Conservation (phyloP, 2,113 vertebrate genomes). For the Odobenus rosmarus region DNA sequence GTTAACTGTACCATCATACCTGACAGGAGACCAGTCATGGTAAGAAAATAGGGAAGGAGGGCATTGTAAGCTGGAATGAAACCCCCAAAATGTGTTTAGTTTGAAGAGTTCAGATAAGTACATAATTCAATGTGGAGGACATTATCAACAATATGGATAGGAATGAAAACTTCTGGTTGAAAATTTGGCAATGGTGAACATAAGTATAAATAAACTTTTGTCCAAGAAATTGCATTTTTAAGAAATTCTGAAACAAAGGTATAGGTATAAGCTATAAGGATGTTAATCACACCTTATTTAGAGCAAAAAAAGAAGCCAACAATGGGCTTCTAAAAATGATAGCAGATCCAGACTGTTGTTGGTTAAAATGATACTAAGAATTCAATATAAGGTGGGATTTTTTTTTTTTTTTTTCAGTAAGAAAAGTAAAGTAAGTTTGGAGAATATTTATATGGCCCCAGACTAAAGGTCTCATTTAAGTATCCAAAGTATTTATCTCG, state of each 20-base stretch:
- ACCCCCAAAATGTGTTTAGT: background rate
- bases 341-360: background rate
- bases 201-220: background rate
- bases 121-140: background rate
- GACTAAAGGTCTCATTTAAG: background rate
- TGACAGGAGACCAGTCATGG: background rate
- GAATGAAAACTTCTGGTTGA: background rate
- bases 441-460: background rate
- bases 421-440: background rate
- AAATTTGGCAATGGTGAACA: background rate
- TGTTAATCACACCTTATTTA: background rate
- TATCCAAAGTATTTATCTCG: background rate
- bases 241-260: background rate
- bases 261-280: background rate
- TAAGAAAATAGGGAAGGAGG: background rate
- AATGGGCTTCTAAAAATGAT: background rate
- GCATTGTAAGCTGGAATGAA: background rate
- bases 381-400: background rate
- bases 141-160: background rate
- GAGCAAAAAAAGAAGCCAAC: background rate
- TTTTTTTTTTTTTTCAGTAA: background rate
- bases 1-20: background rate
- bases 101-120: background rate
- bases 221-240: background rate
- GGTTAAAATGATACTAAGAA: background rate